phyloP scores from a whole-genome alignment of 2,113 vertebrate genomes.

The Syngnathus floridae region DNA sequence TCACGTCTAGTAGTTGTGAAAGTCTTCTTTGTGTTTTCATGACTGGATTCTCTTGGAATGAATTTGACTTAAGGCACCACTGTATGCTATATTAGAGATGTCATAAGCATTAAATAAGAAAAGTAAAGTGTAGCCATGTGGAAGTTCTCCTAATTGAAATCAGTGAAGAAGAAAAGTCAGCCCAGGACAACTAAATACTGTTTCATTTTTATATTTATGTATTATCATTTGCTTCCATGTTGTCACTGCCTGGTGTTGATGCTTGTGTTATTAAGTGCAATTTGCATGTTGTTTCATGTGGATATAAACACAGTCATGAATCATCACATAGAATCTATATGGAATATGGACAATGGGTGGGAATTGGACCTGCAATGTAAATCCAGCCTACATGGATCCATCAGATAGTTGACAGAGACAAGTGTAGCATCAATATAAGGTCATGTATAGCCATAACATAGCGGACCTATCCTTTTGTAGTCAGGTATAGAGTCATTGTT shows the following conservation, averaged over 20 bases:
- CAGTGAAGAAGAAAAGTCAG: neutral
- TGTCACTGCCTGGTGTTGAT: neutral
- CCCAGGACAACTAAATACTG: no score
- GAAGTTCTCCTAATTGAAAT: neutral
- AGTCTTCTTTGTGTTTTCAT: no score
- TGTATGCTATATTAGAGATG: neutral
- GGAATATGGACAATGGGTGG: neutral
- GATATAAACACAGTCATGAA: neutral
- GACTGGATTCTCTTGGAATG: neutral
- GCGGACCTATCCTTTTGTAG: constrained; percentile 6
- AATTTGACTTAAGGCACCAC: neutral
- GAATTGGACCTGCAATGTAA: neutral
- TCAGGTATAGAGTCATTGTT: constrained; percentile 2
- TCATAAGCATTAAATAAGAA: neutral
- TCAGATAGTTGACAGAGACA: constrained; percentile 15
- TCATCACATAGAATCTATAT: neutral
- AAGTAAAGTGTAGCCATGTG: neutral
- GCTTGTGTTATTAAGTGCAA: neutral
- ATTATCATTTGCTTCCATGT: neutral
- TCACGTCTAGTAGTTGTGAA: no score
- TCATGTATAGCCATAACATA: constrained; percentile 2
- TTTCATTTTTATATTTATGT: neutral
- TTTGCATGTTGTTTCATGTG: neutral
- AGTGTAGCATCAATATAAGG: constrained; percentile 16
- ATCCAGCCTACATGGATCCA: neutral